Evolutionary conservation across 1,140 invertebrate genomes (phyloP).

Genomic region (Zaprionus lachaisei): DNA sequence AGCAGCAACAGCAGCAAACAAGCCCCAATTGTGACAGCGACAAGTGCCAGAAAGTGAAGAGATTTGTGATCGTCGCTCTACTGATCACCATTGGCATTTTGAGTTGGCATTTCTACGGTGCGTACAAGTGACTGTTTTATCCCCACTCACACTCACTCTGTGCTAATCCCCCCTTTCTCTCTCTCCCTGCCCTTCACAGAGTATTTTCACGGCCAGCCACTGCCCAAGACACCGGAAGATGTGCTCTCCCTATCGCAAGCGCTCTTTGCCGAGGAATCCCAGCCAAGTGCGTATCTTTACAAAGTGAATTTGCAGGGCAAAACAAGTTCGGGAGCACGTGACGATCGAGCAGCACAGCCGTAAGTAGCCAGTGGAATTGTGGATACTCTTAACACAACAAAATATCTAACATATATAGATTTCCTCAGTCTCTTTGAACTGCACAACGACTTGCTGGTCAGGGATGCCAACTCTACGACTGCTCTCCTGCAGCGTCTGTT

Average conservation of each 20-base stretch:
- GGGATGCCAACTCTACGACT: slow-evolving; percentile 87
- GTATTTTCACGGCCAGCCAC: slow-evolving; percentile 67
- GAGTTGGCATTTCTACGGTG: slow-evolving; percentile 80
- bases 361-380: slow-evolving; percentile 74
- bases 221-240: slow-evolving; percentile 60
- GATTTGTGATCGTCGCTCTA: slow-evolving; percentile 69
- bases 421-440: slow-evolving; percentile 66
- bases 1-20: slow-evolving; percentile 44
- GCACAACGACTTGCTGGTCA: slow-evolving; percentile 61
- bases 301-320: slow-evolving; percentile 86
- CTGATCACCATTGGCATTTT: slow-evolving; percentile 69
- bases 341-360: slow-evolving; percentile 89
- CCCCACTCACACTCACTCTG: neutral
- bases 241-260: slow-evolving; percentile 59
- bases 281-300: slow-evolving; percentile 62
- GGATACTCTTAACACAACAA: neutral
- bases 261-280: slow-evolving; percentile 65
- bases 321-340: slow-evolving; percentile 87
- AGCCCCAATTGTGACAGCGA: slow-evolving; percentile 60
- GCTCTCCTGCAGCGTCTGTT: slow-evolving; percentile 88
- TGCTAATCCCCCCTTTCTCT: neutral
- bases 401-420: neutral
- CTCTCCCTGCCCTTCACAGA: slow-evolving; percentile 37
- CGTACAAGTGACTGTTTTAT: neutral
- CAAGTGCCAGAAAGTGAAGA: slow-evolving; percentile 73